Percentiles rank a stretch among this genome's conserved stretches.
Evolutionary conservation across 2,888 invertebrate species (phyloP).

Genomic region (Thereva nobilitata): DNA sequence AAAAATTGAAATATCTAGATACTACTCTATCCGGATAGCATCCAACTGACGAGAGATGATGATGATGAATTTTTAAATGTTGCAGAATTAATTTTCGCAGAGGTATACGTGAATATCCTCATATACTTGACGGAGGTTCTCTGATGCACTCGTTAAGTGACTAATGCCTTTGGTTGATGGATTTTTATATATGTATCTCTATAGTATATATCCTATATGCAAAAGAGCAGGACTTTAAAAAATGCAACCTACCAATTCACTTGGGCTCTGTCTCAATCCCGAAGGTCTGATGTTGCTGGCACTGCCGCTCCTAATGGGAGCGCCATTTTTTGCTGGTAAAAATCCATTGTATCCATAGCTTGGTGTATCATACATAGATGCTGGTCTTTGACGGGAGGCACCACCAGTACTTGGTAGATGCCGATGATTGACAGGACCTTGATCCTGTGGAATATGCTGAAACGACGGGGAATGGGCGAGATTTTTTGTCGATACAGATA

Average conservation of each 20-base stretch:
- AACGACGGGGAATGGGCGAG: conserved; percentile 45
- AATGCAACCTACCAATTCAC: conserved; percentile 46
- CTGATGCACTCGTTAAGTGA: no score
- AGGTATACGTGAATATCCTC: no score
- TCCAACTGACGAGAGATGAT: no score
- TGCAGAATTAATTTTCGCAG: no score
- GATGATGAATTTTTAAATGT: no score
- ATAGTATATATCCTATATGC: no score
- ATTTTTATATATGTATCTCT: no score
- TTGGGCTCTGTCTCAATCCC: conserved; percentile 44
- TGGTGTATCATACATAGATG: conserved; percentile 45
- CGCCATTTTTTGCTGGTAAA: conserved; percentile 24
- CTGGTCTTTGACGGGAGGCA: conserved; percentile 40
- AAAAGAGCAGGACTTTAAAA: conserved; percentile 15
- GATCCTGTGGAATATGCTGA: conserved; percentile 43
- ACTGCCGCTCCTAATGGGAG: conserved; percentile 11
- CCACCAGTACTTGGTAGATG: neutral
- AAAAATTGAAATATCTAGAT: no score
- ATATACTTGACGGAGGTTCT: no score
- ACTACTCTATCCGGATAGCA: no score
- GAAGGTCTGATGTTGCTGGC: neutral
- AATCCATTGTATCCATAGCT: conserved; percentile 39
- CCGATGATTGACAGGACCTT: conserved; percentile 39
- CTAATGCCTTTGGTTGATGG: no score
- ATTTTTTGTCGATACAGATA: conserved; percentile 42